Conservation (phyloP, 2,113 vertebrate species). For the Abramis brama region DNA sequence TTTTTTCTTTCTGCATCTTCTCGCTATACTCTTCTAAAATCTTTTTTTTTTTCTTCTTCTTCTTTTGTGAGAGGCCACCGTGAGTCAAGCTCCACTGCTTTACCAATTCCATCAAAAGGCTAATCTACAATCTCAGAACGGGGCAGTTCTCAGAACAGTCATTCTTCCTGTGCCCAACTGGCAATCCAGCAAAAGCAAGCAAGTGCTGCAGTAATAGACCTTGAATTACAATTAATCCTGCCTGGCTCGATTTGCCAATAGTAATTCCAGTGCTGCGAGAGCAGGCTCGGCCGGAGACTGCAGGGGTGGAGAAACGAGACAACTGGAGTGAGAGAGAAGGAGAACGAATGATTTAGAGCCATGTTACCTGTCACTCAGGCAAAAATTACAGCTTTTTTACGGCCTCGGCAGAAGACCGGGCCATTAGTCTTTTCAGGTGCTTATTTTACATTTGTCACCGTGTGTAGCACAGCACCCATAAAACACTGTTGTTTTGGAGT, state of each 20-base stretch:
- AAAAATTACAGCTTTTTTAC: constrained; percentile 56
- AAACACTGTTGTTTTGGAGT: constrained; percentile 18
- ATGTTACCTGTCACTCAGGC: constrained; percentile 57
- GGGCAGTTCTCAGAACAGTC: constrained; percentile 56
- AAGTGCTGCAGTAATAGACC: constrained; percentile 67
- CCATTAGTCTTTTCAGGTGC: constrained; percentile 53
- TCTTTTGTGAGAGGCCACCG: constrained; percentile 55
- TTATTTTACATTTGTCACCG: constrained; percentile 55
- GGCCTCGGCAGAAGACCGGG: constrained; percentile 40
- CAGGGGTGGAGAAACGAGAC: constrained; percentile 9
- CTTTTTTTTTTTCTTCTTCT: constrained; percentile 5
- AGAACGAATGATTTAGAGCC: constrained; percentile 50
- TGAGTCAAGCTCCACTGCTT: constrained; percentile 68
- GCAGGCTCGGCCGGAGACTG: constrained; percentile 21
- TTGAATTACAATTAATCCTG: constrained; percentile 74
- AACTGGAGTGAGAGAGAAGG: constrained; percentile 11
- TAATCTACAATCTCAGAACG: constrained; percentile 67
- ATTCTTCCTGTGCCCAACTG: constrained; percentile 41
- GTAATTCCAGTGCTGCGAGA: constrained; percentile 56
- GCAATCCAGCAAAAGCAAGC: constrained; percentile 57
- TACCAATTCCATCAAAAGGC: constrained; percentile 76
- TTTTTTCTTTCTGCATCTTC: constrained; percentile 14
- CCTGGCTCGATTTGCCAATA: constrained; percentile 72
- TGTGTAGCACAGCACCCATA: constrained; percentile 38
- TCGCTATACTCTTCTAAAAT: background rate